Evolutionary conservation across 2,113 vertebrate genomes (phyloP).

Genomic region (Scolopax mira): DNA sequence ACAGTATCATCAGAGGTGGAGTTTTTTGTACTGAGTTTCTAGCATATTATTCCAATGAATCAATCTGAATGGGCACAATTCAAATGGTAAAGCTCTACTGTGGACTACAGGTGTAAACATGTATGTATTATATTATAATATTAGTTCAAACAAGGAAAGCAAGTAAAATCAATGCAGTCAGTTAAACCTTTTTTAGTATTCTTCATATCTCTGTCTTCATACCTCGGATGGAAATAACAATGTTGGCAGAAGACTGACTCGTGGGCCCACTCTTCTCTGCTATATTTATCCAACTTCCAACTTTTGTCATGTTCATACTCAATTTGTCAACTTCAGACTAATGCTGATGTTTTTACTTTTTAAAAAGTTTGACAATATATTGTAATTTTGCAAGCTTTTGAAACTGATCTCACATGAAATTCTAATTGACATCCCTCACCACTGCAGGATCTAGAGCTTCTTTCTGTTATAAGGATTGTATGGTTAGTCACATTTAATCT

Average conservation of each 20-base stretch:
- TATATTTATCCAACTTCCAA: background rate
- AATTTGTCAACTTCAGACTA: background rate
- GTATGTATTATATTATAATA: background rate
- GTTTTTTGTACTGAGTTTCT: background rate
- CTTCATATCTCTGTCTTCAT: background rate
- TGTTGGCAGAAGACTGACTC: background rate
- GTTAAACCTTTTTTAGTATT: background rate
- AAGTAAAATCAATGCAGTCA: background rate
- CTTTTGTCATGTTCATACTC: background rate
- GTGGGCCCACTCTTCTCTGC: background rate
- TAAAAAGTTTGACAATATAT: background rate
- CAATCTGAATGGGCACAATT: background rate
- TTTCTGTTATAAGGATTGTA: background rate
- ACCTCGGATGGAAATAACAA: background rate
- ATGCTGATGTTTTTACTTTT: background rate
- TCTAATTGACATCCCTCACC: background rate
- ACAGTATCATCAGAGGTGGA: background rate
- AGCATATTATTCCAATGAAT: background rate
- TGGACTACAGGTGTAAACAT: background rate
- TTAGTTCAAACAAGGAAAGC: background rate
- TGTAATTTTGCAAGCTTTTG: background rate
- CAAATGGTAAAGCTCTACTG: background rate
- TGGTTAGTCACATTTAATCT: background rate
- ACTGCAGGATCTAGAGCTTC: background rate
- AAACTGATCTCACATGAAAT: background rate